Evolutionary conservation across 2,797 vertebrate genomes (phyloP).

Genomic region (Clarias fuscus): DNA sequence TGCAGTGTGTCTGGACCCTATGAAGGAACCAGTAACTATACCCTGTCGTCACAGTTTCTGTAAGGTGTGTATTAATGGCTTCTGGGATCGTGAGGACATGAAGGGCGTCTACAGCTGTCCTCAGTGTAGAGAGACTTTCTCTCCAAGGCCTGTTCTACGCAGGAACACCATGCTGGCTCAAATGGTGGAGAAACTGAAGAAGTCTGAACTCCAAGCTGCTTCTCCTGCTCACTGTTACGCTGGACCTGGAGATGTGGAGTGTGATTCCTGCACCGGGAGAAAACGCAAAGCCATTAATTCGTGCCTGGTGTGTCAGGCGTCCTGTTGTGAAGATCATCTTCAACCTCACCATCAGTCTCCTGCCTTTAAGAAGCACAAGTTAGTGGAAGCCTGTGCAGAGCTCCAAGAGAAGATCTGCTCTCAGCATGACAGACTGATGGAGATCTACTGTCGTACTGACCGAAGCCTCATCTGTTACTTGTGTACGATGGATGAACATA

Average conservation of each 20-base stretch:
- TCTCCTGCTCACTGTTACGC: neutral
- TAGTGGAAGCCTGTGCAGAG: no score
- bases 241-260: neutral
- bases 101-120: neutral
- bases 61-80: no score
- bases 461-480: no score
- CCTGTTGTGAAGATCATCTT: neutral
- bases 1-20: no score
- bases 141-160: neutral
- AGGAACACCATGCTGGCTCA: neutral
- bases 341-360: neutral
- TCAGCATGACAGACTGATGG: no score
- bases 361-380: no score
- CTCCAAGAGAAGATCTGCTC: no score
- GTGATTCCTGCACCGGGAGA: neutral
- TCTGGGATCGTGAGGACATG: neutral
- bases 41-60: no score
- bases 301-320: neutral
- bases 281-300: neutral
- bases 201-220: neutral
- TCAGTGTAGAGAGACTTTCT: neutral
- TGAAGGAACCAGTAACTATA: no score
- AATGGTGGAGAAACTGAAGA: neutral
- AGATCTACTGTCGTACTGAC: no score
- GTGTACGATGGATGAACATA: no score